Evolutionary conservation across 2,888 invertebrate species (phyloP), one percentile per base, ranked within the genome.

Genomic region (Anaspis maculata): DNA sequence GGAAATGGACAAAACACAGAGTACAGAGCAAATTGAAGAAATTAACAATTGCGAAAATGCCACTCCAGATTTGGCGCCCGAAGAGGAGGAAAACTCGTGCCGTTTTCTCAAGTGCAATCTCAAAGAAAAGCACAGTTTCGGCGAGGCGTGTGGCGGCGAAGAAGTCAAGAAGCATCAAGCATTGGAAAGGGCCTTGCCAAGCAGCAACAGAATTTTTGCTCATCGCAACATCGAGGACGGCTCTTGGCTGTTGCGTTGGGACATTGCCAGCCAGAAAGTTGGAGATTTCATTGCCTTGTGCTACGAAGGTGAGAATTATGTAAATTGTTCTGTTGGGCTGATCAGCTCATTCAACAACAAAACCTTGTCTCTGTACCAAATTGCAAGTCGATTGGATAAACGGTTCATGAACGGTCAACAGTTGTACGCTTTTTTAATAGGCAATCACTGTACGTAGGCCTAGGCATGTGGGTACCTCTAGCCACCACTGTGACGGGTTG

Each of bases 211-310:
- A 37, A 58, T 56, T 39, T 72, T 71, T 67, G 67, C 62, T 7
- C n/a, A n/a, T n/a, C 56, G 66, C 34, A 66, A 71, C 42, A 66
- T 64, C 23, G 62, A 61, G 46, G 42, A 58, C 30, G 62, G 67
- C 43, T 43, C 44, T 25, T 62, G 61, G 62, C 44, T 56, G 34
- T 37, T 64, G 13, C 62, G 66, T 46, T 76, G 75, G 75, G 63
- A 57, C 34, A 52, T 74, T 25, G 61, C 64, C 9, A 43, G 51
- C 32, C 54, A 55, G 22, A 53, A 53, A 19, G 66, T 70, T 34
- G 70, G 66, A 30, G 75, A 76, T 54, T 75, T 71, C 59, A 65
- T 76, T 49, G 73, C 70, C 28, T 57, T 76, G 44, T 74, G 70
- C 56, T 67, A 61, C 52, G 57, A 64, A 67, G 76, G 76, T 76